Evolutionary conservation across 1,140 invertebrate genomes (phyloP).

Genomic region (Radopholus similis): DNA sequence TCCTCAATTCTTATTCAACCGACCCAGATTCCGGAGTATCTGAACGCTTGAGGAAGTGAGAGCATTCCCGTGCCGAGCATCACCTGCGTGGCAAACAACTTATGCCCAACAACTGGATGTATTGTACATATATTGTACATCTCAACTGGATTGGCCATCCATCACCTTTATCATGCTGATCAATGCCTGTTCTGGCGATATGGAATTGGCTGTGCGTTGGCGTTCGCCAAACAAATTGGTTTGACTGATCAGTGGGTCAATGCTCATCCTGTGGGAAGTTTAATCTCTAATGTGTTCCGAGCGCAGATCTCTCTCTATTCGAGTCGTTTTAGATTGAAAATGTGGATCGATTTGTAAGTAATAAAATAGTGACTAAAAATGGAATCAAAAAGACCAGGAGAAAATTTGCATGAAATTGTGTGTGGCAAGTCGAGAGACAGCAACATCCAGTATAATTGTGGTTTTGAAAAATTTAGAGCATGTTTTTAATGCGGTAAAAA

Average conservation of each 20-base stretch:
- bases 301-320: too few relatives aligned
- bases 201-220: conserved; percentile 26
- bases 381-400: not conserved
- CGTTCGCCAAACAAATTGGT: conserved; percentile 40
- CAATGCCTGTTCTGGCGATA: conserved; percentile 49
- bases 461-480: too few relatives aligned
- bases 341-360: not conserved
- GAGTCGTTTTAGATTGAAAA: too few relatives aligned
- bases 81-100: conserved; percentile 28
- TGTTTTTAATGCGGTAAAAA: not conserved
- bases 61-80: conserved; percentile 59
- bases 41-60: conserved; percentile 55
- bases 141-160: not conserved
- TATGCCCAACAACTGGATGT: conserved; percentile 6
- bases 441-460: too few relatives aligned
- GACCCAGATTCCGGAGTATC: conserved; percentile 56
- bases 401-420: not conserved
- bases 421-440: too few relatives aligned
- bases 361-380: not conserved
- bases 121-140: not conserved
- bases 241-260: conserved; percentile 29
- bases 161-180: conserved; percentile 54
- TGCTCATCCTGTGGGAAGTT: conserved; percentile 26
- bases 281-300: too few relatives aligned
- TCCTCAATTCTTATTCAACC: too few relatives aligned